A percentile compares a stretch with the other conserved stretches of the same genome.
Conservation (phyloP, 2,113 vertebrate genomes). For the Pachypanchax playfairii region DNA sequence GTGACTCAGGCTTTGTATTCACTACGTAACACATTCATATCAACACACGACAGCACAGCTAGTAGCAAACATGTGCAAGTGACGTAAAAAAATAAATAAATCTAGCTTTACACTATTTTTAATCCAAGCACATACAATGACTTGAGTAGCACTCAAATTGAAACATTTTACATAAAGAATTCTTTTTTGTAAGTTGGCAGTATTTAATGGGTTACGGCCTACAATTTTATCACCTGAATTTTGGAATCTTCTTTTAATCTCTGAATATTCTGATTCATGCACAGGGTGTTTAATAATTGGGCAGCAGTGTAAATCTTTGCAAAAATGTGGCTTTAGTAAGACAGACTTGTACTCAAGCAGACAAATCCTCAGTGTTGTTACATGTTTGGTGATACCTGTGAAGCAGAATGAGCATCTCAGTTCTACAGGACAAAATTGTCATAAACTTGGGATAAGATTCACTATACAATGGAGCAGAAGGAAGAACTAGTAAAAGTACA, state of each 20-base stretch:
- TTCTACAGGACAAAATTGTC: neutral
- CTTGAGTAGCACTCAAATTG: neutral
- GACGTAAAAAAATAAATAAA: too few relatives aligned
- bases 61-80: neutral
- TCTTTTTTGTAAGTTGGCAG: neutral
- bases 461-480: neutral
- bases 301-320: neutral
- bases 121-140: neutral
- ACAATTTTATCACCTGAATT: neutral
- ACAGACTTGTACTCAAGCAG: neutral
- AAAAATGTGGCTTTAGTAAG: neutral
- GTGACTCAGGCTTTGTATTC: neutral
- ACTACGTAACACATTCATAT: neutral
- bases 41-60: neutral
- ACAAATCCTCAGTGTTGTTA: neutral
- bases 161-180: neutral
- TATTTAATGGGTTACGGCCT: neutral
- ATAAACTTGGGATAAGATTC: neutral
- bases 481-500: constrained; percentile 11
- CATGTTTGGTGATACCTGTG: constrained; percentile 1
- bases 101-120: neutral
- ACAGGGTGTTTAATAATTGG: neutral
- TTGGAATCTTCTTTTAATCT: neutral
- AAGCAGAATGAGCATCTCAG: neutral
- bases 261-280: neutral